Base-by-base conservation (phyloP, 2,888 invertebrate genomes). In the Caenorhabditis doughertyi region DNA sequence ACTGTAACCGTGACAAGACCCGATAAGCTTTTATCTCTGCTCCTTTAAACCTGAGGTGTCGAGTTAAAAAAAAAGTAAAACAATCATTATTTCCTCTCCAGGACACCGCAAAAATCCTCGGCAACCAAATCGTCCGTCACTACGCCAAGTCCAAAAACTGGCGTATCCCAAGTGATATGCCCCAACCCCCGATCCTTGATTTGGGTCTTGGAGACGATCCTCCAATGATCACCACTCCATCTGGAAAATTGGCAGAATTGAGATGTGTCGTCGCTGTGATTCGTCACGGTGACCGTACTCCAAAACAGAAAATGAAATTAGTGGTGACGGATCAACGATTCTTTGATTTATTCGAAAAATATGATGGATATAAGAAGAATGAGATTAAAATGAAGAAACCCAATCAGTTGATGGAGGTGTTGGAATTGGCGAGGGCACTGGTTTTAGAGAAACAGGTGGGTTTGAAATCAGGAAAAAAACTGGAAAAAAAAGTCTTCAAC, bases 291-390 rank as follows among this genome's bases (percentile, higher is more conserved):
- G 99, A 99, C 93, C 94, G 99, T 86, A 99, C 99, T 16, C 99
- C 99, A 0, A 99, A 99, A 92, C 99, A 99, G 93, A 99, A 99
- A 93, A 99, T 99, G 98, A 99, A 99, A 93, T 98, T 86, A 35
- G 67, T 89, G 3, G 90, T 91, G 13, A 87, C 87, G 16, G 91
- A 91, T 79, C 84, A 84, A 44, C 81, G 91, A 3, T 91, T 99
- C 93, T 99, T 99, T 93, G 97, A 97, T 92, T 96, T 99, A 90
- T 99, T 99, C 93, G 96, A 96, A 92, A 98, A 97, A 92, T 97
- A 99, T 92, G 96, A 97, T 89, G 98, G 97, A 0, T 96, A 95
- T 92, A 96, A 96, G 92, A 95, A 96, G 83, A 97, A 97, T 0
- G 98, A 99, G 92, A 96, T 99, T 0, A 99, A 99, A 93, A 93